These are phyloP conservation scores for Jaculus jaculus DNA, from an alignment of 2,113 vertebrate genomes.

Conservation along the genomic window DNA sequence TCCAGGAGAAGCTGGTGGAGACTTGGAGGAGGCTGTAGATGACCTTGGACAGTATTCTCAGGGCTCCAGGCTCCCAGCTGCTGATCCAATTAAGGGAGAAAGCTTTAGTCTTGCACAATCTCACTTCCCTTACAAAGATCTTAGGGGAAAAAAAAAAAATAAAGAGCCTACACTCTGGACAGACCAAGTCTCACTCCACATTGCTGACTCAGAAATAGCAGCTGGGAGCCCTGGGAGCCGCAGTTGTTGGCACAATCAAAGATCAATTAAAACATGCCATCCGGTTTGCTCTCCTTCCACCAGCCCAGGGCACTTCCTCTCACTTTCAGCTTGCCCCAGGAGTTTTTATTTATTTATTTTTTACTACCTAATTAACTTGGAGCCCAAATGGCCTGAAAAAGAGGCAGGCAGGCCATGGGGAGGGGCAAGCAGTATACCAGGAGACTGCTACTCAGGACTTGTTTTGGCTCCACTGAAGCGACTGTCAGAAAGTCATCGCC, in stretches of 20 bases:
- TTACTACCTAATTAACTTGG: conserved; percentile 54
- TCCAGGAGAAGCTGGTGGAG: background rate
- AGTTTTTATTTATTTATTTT: background rate
- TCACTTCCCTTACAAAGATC: conserved; percentile 10
- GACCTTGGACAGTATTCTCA: conserved; percentile 38
- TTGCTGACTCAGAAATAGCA: conserved; percentile 68
- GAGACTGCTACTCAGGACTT: background rate
- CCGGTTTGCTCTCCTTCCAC: conserved; percentile 23
- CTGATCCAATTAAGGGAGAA: conserved; percentile 62
- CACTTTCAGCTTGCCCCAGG: conserved; percentile 50
- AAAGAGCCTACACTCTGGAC: background rate
- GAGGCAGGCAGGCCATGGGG: background rate
- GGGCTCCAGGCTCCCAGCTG: background rate
- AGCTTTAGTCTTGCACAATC: conserved; percentile 24
- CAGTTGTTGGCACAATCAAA: conserved; percentile 51
- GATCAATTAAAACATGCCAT: conserved; percentile 66
- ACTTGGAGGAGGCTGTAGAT: background rate
- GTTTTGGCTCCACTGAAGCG: background rate
- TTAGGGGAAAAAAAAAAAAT: background rate
- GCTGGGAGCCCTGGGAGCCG: conserved; percentile 55
- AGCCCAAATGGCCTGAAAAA: conserved; percentile 27
- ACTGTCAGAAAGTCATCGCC: background rate
- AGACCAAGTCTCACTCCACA: background rate
- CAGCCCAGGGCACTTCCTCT: conserved; percentile 48
- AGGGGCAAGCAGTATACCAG: background rate